Evolutionary conservation across 2,113 vertebrate species (phyloP).

Genomic region (Tichodroma muraria): DNA sequence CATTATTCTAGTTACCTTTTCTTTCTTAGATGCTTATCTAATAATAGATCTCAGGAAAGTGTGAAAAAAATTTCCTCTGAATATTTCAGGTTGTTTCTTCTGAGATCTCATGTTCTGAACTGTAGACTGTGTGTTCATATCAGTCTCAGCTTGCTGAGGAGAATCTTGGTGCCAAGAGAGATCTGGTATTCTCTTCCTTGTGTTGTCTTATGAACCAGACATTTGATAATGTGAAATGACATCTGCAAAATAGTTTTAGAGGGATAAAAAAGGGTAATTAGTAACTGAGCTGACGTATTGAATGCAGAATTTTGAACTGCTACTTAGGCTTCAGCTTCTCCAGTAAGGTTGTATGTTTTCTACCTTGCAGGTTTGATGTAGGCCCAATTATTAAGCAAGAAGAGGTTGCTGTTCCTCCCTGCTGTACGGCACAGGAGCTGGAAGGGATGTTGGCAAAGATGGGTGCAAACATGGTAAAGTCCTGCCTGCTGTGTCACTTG

Average conservation of each 20-base stretch:
- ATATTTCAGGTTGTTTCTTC: background rate
- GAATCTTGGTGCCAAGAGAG: background rate
- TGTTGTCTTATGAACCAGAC: background rate
- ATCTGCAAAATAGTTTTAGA: background rate
- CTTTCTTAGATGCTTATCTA: background rate
- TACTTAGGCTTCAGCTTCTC: background rate
- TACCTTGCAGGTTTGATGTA: conserved; percentile 83
- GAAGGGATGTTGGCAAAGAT: conserved; percentile 75
- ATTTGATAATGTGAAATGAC: background rate
- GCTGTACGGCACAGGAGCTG: conserved; percentile 79
- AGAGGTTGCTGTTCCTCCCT: conserved; percentile 73
- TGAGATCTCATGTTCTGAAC: background rate
- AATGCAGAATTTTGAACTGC: background rate
- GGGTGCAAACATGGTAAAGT: conserved; percentile 82
- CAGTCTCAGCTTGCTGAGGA: background rate
- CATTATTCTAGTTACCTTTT: background rate
- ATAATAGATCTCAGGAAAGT: background rate
- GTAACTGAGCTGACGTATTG: background rate
- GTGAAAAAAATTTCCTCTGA: background rate
- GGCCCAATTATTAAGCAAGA: conserved; percentile 89
- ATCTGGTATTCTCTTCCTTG: background rate
- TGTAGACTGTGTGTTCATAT: background rate
- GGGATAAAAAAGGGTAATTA: background rate
- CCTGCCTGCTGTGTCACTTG: background rate
- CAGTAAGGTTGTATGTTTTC: background rate